Base-by-base conservation (phyloP, 2,797 vertebrate species). In the Scolopax bukidnonensis region DNA sequence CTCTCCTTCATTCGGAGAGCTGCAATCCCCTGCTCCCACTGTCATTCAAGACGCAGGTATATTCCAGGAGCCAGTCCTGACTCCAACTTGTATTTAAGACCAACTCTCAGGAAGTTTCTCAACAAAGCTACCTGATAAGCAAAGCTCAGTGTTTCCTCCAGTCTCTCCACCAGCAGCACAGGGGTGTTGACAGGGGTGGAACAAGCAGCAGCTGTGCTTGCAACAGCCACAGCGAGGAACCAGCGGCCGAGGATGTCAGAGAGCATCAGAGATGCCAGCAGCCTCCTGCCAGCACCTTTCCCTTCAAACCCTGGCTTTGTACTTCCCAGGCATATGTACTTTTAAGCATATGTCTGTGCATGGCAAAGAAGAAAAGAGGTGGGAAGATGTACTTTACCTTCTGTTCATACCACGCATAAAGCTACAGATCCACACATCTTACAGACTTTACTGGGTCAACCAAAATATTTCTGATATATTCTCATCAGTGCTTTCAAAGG, bases 181-280 rank as follows among this genome's bases (percentile, higher is more conserved):
- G 41, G 86, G 81, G 84, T 78, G 91, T 59, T 93, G 84, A 91
- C 91, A 95, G 84, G 32, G 28, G 2, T 0, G 47, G 87, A 83
- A 92, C 81, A 65, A 79, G 95, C 64, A 88, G 91, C 94, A 95
- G 89, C 91, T 96, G 93, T 61, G 85, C 67, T 25, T 41, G 75
- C 75, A 84, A 19, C 57, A 92, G 92, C 80, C 84, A 7, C n/a
- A 5, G 75, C 1, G 1, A 83, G 54, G 53, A 71, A 32, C 12
- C 50, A 17, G 84, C 2, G 2, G 30, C 84, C 77, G 5, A 8
- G 77, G 86, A 21, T 93, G 95, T 91, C 92, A 90, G 61, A 59
- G 84, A 94, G 86, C 86, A 95, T 95, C 87, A 89, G 78, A 91
- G 88, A 36, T 78, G 53, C 59, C 91, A 93, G 91, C 81, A 83